These are phyloP conservation scores for Cynopterus sphinx DNA, from an alignment of 2,797 vertebrate species.

Conservation along the genomic window DNA sequence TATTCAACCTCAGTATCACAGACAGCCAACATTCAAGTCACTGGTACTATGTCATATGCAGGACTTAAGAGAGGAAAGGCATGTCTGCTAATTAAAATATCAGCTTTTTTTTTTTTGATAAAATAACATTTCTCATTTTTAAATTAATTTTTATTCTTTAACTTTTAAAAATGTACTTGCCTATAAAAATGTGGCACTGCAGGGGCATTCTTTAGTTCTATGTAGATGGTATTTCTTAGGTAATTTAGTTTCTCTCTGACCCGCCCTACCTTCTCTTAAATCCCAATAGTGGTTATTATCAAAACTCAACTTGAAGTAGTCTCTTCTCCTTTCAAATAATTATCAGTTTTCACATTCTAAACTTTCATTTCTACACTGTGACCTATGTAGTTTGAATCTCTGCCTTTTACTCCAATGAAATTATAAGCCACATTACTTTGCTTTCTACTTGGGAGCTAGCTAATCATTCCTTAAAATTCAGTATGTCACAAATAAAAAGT, in stretches of 20 bases:
- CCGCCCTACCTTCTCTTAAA: background rate
- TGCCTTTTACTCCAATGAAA: background rate
- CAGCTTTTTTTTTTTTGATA: slow-evolving; percentile 38
- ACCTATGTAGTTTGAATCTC: background rate
- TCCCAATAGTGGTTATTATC: background rate
- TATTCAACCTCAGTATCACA: background rate
- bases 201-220: background rate
- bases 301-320: background rate
- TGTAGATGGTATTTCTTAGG: background rate
- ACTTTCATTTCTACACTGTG: background rate
- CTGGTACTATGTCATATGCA: background rate
- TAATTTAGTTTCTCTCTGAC: background rate
- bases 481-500: background rate
- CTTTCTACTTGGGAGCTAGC: background rate
- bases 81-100: slow-evolving; percentile 54
- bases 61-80: background rate
- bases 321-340: background rate
- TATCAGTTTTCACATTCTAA: background rate
- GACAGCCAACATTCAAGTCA: background rate
- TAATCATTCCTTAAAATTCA: background rate
- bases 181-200: background rate
- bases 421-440: background rate
- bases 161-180: background rate
- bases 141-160: background rate
- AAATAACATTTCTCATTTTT: slow-evolving; percentile 36